Conservation (phyloP, 2,113 vertebrate genomes). For the Origma solitaria region DNA sequence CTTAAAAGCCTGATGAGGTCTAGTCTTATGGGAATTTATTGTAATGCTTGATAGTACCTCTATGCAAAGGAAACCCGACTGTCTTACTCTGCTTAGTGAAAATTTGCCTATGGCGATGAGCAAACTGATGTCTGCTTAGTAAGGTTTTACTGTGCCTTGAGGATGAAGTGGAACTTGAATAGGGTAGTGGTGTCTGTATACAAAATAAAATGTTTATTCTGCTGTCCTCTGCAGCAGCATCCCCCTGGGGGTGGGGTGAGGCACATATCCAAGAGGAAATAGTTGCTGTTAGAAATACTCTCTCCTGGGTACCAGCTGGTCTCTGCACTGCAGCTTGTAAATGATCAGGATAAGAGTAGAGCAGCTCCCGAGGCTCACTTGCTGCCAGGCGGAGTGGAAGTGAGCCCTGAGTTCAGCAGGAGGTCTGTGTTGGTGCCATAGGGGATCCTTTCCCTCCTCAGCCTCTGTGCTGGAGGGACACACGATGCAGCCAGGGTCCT, state of each 20-base stretch:
- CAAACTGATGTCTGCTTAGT: neutral
- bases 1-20: neutral
- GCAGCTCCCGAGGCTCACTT: neutral
- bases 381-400: neutral
- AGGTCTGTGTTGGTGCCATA: neutral
- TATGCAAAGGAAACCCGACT: neutral
- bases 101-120: conserved; percentile 15
- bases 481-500: neutral
- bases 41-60: neutral
- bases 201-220: neutral
- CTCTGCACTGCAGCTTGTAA: neutral
- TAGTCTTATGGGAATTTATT: neutral
- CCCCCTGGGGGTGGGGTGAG: neutral
- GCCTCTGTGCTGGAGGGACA: neutral
- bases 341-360: neutral
- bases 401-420: neutral
- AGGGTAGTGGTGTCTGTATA: neutral
- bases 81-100: neutral
- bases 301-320: neutral
- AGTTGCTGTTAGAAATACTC: neutral
- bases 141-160: neutral
- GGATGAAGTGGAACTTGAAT: neutral
- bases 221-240: neutral
- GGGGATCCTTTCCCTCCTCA: neutral
- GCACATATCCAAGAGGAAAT: neutral